Conservation (phyloP, 1,140 invertebrate genomes). For the Drosophila melanica region DNA sequence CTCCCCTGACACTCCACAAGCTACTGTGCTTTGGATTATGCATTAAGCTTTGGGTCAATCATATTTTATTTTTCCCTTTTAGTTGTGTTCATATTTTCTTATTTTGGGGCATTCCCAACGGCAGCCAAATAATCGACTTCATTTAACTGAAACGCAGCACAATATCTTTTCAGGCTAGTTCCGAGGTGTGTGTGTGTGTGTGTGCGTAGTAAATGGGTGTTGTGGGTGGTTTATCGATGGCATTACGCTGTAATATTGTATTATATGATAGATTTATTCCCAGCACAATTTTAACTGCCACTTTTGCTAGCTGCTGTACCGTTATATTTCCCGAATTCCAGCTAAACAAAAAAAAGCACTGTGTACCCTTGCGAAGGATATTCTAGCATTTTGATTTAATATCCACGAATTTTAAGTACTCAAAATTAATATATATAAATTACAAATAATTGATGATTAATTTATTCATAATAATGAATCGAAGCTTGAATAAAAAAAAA, state of each 20-base stretch:
- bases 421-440: too few relatives aligned
- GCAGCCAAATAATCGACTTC: conserved; percentile 75
- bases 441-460: too few relatives aligned
- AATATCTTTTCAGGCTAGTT: conserved; percentile 24
- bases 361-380: too few relatives aligned
- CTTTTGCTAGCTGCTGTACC: conserved; percentile 46
- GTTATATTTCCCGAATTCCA: conserved; percentile 18
- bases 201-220: conserved; percentile 8
- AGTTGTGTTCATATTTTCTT: background rate
- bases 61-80: conserved; percentile 33
- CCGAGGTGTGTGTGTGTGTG: conserved; percentile 1
- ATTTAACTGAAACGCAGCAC: conserved; percentile 69
- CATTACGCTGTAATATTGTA: conserved; percentile 78
- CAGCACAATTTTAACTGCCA: conserved; percentile 79
- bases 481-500: too few relatives aligned
- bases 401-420: too few relatives aligned
- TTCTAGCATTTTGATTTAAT: too few relatives aligned
- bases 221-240: conserved; percentile 38
- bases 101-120: conserved; percentile 51
- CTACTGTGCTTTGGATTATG: background rate
- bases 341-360: background rate
- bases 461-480: too few relatives aligned
- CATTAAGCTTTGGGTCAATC: conserved; percentile 53
- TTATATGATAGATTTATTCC: conserved; percentile 82
- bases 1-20: too few relatives aligned